These are phyloP conservation scores for Myiozetetes cayanensis DNA, from an alignment of 2,113 vertebrate species.

Conservation along the genomic window DNA sequence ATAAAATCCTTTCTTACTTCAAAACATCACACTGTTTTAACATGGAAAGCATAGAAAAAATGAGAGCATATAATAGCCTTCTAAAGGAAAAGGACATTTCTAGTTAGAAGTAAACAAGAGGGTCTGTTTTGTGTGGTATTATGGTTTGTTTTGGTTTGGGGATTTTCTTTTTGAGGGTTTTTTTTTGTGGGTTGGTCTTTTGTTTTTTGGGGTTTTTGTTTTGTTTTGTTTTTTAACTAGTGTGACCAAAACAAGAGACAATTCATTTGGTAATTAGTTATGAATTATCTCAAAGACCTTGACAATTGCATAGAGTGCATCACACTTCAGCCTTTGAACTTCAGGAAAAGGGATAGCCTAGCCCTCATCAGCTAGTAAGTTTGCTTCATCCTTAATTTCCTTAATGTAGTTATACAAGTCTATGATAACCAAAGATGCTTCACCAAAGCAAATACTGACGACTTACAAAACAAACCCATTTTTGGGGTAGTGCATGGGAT, in stretches of 20 bases:
- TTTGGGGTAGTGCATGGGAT: not conserved
- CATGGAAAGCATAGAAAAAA: not conserved
- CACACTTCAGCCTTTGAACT: not conserved
- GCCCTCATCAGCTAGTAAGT: not conserved
- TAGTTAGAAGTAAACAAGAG: not conserved
- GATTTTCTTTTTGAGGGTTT: rapidly evolving
- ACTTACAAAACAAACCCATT: not conserved
- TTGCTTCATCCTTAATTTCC: not conserved
- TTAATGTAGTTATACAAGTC: not conserved
- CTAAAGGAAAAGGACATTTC: not conserved
- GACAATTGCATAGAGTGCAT: not conserved
- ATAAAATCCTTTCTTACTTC: not conserved
- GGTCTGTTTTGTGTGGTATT: not conserved
- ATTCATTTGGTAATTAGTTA: not conserved
- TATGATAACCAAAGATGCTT: not conserved
- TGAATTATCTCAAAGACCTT: not conserved
- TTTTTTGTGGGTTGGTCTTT: not conserved
- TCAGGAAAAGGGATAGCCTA: not conserved
- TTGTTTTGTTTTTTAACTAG: not conserved
- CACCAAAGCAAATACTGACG: not conserved
- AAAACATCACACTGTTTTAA: not conserved
- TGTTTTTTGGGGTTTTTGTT: rapidly evolving
- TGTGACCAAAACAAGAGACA: not conserved
- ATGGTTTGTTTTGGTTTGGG: not conserved
- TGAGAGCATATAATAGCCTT: not conserved